Percentiles rank a stretch among this genome's conserved stretches.
Conservation (phyloP, 2,888 invertebrate genomes). For the Chalcis sispes region DNA sequence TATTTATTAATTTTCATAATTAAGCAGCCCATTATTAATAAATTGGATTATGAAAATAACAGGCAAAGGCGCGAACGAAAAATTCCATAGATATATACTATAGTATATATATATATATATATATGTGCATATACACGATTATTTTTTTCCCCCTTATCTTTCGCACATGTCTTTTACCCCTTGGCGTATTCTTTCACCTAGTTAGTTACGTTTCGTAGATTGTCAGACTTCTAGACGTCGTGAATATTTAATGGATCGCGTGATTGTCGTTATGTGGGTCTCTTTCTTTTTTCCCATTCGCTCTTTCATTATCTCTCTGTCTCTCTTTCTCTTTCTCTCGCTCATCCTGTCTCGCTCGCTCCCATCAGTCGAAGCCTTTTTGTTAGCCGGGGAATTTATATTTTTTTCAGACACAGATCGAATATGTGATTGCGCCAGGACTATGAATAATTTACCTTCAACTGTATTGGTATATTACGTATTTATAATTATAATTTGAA, state of each 20-base stretch:
- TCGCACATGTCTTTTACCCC: neutral
- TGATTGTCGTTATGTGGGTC: slow-evolving; percentile 36
- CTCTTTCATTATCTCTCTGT: neutral
- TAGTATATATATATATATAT: too few species aligned
- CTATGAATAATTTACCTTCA: too few species aligned
- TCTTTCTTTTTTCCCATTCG: neutral
- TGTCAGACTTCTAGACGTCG: neutral
- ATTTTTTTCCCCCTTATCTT: neutral
- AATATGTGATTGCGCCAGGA: slow-evolving; percentile 18
- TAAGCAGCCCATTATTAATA: too few species aligned
- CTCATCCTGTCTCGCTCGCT: neutral
- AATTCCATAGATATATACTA: too few species aligned
- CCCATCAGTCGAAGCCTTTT: neutral
- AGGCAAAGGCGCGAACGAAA: too few species aligned
- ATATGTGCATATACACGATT: too few species aligned
- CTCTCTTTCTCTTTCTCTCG: neutral
- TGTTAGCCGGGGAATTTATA: slow-evolving; percentile 3
- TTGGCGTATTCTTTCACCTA: neutral
- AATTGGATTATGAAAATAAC: too few species aligned
- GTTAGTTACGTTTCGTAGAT: slow-evolving; percentile 29
- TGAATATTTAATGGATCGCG: slow-evolving; percentile 45
- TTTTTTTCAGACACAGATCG: slow-evolving; percentile 25
- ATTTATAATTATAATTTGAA: too few species aligned
- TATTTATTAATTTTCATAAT: too few species aligned
- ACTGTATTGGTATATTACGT: too few species aligned